Base-by-base conservation (phyloP, 2,888 invertebrate species). In the Amiota mariae region DNA sequence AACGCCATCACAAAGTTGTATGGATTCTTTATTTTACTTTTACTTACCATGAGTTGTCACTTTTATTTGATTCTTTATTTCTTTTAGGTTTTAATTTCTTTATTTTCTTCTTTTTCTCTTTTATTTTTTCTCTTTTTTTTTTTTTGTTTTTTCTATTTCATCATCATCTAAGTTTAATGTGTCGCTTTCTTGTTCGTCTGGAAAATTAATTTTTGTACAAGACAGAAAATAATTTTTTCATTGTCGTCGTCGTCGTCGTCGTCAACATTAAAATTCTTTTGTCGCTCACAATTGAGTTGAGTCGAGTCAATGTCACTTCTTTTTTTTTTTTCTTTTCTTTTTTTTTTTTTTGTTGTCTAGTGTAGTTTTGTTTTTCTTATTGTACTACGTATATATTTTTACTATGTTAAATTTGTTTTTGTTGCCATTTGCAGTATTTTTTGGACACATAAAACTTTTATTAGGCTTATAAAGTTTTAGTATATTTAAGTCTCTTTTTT, bases 171-270 rank as follows among this genome's bases (percentile, higher is more conserved):
- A 24, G n/a, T 48, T 71, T 51, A 51, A 49, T 61, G 18, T 73
- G 74, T 57, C 47, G 49, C 48, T 47, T 15, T 56, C 64, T 36
- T 67, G 63, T 67, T 76, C 18, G 79, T 79, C 76, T 75, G 81
- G 76, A 74, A 77, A 85, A 82, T 84, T 80, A 76, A 85, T 82
- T 80, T 85, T 75, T 70, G 18, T 64, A 51, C 67, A 73, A 76
- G 68, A 6, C 10, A 20, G 18, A 15, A 72, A 71, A 77, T 73
- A 12, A 73, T 61, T 70, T 68, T 67, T 59, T 66, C 72, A 72
- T 72, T 59, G 20, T n/a, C n/a, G n/a, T n/a, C n/a, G n/a, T n/a
- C n/a, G n/a, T n/a, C n/a, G n/a, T 67, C 51, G 63, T 36, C 15
- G 11, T 59, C 15, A 18, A n/a, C 18, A 18, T 18, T 12, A 59